phyloP scores from a whole-genome alignment of 2,113 vertebrate genomes.

The Carollia perspicillata region DNA sequence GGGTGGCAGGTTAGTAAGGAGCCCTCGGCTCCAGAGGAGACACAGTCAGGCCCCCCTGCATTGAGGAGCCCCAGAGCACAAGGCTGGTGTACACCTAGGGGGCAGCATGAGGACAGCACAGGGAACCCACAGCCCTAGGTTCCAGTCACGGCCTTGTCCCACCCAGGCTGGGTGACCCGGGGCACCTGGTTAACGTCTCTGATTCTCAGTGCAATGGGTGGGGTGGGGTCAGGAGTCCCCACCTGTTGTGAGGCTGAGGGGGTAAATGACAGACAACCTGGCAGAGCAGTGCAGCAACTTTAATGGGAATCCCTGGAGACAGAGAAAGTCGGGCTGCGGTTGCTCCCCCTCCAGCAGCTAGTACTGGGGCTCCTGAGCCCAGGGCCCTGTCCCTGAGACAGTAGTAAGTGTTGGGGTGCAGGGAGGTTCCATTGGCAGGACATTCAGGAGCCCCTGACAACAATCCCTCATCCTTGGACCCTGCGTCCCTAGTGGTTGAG shows the following conservation, averaged over 20 bases:
- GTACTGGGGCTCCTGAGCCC: too few relatives aligned
- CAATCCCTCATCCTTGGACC: not conserved
- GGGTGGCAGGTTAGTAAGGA: not conserved
- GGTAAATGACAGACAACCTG: not conserved
- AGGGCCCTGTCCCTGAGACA: too few relatives aligned
- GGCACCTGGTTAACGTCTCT: accelerated
- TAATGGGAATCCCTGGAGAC: too few relatives aligned
- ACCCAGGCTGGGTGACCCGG: accelerated
- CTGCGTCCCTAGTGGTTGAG: not conserved
- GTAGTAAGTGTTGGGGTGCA: too few relatives aligned
- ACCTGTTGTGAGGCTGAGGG: accelerated
- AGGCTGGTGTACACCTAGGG: not conserved
- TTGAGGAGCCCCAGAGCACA: not conserved
- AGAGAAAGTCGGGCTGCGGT: too few relatives aligned
- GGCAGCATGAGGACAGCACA: not conserved
- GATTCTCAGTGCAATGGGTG: not conserved
- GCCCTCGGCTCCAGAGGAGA: not conserved
- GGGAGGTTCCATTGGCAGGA: too few relatives aligned
- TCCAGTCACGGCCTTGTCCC: not conserved
- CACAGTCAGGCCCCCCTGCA: not conserved
- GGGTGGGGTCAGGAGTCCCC: accelerated
- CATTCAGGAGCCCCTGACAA: not conserved
- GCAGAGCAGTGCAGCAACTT: too few relatives aligned
- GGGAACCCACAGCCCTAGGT: not conserved
- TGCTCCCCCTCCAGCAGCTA: too few relatives aligned